Conservation (phyloP, 2,113 vertebrate species). For the Spilogale gracilis region DNA sequence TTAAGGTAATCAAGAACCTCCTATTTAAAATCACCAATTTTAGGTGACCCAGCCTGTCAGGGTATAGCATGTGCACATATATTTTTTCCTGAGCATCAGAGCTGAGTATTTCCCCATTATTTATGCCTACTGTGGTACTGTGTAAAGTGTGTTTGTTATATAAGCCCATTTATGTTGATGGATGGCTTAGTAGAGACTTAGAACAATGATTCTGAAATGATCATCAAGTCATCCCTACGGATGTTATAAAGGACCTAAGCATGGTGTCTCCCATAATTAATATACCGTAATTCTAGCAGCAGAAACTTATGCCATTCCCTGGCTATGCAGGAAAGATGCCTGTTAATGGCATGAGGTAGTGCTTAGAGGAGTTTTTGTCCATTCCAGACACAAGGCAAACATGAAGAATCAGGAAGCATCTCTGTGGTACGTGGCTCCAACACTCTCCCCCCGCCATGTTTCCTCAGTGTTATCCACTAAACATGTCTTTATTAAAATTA, state of each 20-base stretch:
- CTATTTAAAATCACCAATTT: background rate
- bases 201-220: constrained; percentile 17
- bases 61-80: background rate
- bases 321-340: background rate
- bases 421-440: background rate
- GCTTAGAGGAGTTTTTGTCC: background rate
- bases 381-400: background rate
- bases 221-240: background rate
- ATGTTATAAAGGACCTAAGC: background rate
- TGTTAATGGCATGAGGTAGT: background rate
- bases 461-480: background rate
- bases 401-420: background rate
- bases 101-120: background rate
- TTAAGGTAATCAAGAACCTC: background rate
- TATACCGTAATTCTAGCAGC: background rate
- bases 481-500: background rate
- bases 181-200: constrained; percentile 12
- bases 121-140: background rate
- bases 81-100: background rate
- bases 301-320: background rate
- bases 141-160: background rate
- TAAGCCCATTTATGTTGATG: background rate
- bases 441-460: background rate
- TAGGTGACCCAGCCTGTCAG: background rate
- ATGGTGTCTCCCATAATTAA: background rate